These are phyloP conservation scores for Nomada hirtipes DNA, from an alignment of 2,888 invertebrate species.

Conservation along the genomic window DNA sequence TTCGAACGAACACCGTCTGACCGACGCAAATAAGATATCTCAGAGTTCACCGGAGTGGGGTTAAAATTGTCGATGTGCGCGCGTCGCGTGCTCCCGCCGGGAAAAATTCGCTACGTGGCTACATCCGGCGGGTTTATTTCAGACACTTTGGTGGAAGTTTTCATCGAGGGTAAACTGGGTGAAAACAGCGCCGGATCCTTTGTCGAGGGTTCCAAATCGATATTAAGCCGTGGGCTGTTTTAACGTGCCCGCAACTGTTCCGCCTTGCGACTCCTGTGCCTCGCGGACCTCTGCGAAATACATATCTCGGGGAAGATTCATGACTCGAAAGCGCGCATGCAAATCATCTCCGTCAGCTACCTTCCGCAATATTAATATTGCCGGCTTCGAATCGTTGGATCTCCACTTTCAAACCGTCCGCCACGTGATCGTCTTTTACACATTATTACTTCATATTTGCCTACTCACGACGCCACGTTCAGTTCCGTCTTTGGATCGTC, in stretches of 20 bases:
- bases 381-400: constrained; percentile 48
- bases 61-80: background rate
- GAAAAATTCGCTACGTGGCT: constrained; percentile 15
- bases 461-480: background rate
- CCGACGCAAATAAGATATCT: constrained; percentile 2
- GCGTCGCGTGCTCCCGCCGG: background rate
- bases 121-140: constrained; percentile 39
- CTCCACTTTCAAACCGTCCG: constrained; percentile 9
- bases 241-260: constrained; percentile 51
- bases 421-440: constrained; percentile 1
- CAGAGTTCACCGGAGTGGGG: background rate
- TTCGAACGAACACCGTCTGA: background rate
- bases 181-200: constrained; percentile 52
- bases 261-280: background rate
- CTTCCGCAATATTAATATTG: constrained; percentile 62
- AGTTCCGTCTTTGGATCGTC: background rate
- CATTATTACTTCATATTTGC: constrained; percentile 53
- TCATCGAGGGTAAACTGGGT: constrained; percentile 48
- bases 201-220: constrained; percentile 59
- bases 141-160: constrained; percentile 50
- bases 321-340: constrained; percentile 13
- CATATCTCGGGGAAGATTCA: constrained; percentile 13
- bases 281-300: constrained; percentile 29
- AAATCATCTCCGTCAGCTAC: constrained; percentile 13
- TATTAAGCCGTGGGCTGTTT: constrained; percentile 60